These are phyloP conservation scores for Troides oblongomaculatus DNA, from an alignment of 2,888 invertebrate species.

Conservation along the genomic window DNA sequence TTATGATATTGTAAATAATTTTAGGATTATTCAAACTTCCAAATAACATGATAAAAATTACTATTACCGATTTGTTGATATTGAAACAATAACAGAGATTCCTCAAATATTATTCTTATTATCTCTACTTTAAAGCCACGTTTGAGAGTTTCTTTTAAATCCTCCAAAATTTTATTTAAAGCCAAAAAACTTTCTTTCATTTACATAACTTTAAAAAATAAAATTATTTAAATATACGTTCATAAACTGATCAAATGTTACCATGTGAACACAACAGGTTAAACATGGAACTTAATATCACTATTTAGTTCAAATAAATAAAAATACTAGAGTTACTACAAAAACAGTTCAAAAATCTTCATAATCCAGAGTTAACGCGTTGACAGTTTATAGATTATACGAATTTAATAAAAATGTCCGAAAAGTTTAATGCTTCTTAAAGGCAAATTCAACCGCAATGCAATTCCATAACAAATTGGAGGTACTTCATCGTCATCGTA, in stretches of 20 bases:
- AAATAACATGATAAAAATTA: background rate
- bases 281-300: background rate
- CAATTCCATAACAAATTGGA: too few species aligned
- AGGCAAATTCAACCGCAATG: too few species aligned
- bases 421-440: too few species aligned
- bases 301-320: background rate
- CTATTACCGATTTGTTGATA: background rate
- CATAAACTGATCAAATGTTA: background rate
- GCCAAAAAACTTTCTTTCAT: background rate
- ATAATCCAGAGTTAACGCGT: background rate
- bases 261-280: background rate
- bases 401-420: too few species aligned
- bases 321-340: background rate
- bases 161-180: background rate
- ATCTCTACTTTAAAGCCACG: conserved; percentile 25
- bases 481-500: too few species aligned
- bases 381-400: too few species aligned
- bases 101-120: conserved; percentile 2
- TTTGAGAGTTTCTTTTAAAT: background rate
- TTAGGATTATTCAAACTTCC: conserved; percentile 1
- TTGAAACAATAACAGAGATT: conserved; percentile 12
- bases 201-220: background rate
- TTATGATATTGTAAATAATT: conserved; percentile 9
- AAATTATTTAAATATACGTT: background rate
- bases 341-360: background rate